Conservation (phyloP, 2,113 vertebrate species). For the Pithys albifrons region DNA sequence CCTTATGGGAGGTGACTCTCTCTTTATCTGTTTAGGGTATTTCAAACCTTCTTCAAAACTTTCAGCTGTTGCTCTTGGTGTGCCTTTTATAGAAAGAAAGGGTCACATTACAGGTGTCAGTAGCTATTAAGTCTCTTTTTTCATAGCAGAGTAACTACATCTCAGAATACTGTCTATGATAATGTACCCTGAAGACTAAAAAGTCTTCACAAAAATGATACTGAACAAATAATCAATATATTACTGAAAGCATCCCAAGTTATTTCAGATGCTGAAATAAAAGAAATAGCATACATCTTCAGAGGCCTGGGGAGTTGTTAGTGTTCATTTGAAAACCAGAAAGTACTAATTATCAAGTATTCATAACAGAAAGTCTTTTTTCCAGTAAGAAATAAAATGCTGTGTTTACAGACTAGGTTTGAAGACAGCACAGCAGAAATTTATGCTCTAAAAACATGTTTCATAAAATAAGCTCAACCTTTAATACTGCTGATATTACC, state of each 20-base stretch:
- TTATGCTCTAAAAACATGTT: background rate
- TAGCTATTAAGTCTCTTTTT: background rate
- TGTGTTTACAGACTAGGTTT: background rate
- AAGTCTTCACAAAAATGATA: background rate
- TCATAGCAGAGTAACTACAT: background rate
- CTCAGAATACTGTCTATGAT: background rate
- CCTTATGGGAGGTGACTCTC: conserved; percentile 91
- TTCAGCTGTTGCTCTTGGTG: conserved; percentile 89
- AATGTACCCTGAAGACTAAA: background rate
- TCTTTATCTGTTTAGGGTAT: conserved; percentile 95
- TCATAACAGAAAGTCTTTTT: background rate
- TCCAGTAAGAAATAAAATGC: background rate
- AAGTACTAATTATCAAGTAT: background rate
- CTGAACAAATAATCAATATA: background rate
- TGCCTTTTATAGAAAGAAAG: conserved; percentile 77
- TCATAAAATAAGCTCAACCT: background rate
- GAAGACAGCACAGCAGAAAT: background rate
- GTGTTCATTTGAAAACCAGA: background rate
- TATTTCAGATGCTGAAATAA: background rate
- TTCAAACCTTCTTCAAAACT: conserved; percentile 92
- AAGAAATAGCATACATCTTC: background rate
- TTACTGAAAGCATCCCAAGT: background rate
- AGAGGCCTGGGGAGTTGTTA: background rate
- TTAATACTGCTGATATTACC: background rate
- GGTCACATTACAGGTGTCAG: background rate